phyloP scores from a whole-genome alignment of 2,888 invertebrate genomes.

The Stenchaetothrips biformis region DNA sequence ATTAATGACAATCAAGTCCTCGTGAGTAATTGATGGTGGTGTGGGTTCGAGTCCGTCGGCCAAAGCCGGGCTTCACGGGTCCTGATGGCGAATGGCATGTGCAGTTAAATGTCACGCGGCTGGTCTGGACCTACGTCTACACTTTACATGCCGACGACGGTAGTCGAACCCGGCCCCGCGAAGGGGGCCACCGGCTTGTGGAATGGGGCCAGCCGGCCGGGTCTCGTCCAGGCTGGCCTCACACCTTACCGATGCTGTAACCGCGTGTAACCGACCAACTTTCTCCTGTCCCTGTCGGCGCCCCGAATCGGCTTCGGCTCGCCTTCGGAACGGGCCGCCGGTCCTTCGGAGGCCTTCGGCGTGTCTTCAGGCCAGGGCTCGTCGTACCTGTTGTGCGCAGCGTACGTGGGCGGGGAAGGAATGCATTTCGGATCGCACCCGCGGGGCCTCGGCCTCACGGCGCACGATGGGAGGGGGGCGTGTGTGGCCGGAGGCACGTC shows the following conservation, averaged over 20 bases:
- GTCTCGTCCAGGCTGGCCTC: background rate
- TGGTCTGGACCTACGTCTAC: too few species aligned
- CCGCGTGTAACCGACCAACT: slow-evolving; percentile 21
- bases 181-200: background rate
- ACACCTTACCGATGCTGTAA: background rate
- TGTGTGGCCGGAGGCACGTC: too few species aligned
- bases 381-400: background rate
- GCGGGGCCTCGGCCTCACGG: background rate
- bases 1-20: too few species aligned
- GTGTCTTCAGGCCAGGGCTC: background rate
- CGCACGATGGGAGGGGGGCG: background rate
- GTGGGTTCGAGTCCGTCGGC: too few species aligned
- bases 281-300: background rate
- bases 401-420: background rate
- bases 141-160: too few species aligned
- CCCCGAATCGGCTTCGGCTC: background rate
- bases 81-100: too few species aligned
- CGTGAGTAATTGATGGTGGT: too few species aligned
- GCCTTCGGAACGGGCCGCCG: background rate
- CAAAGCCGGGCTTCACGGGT: too few species aligned
- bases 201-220: background rate
- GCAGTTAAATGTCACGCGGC: too few species aligned
- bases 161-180: too few species aligned
- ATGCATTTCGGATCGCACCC: background rate
- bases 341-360: background rate